These are phyloP conservation scores for Botia kubotai DNA, from an alignment of 2,797 vertebrate species.

Conservation along the genomic window DNA sequence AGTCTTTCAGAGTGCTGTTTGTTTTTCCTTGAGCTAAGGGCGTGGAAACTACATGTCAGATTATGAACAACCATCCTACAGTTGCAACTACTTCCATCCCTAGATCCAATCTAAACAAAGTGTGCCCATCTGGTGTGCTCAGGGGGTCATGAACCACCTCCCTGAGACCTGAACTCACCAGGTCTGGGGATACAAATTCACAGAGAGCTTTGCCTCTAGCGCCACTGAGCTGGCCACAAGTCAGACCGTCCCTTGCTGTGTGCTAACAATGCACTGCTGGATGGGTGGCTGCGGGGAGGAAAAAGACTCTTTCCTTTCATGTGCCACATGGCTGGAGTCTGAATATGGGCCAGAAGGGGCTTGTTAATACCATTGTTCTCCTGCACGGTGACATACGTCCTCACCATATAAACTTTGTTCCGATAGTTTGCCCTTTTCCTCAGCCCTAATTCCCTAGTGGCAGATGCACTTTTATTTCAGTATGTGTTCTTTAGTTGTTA, in stretches of 20 bases:
- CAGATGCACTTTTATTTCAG: slow-evolving; percentile 84
- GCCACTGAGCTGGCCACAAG: slow-evolving; percentile 79
- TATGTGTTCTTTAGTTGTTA: slow-evolving; percentile 66
- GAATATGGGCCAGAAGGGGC: slow-evolving; percentile 84
- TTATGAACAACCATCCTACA: slow-evolving; percentile 46
- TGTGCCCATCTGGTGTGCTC: slow-evolving; percentile 85
- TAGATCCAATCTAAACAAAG: slow-evolving; percentile 83
- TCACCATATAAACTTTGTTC: slow-evolving; percentile 80
- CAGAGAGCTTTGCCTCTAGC: slow-evolving; percentile 78
- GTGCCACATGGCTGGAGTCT: slow-evolving; percentile 86
- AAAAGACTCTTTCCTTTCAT: slow-evolving; percentile 81
- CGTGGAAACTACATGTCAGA: slow-evolving; percentile 32
- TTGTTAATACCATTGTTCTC: slow-evolving; percentile 84
- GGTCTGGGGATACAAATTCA: slow-evolving; percentile 61
- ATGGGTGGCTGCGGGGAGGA: slow-evolving; percentile 69
- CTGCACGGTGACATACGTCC: slow-evolving; percentile 74
- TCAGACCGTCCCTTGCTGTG: slow-evolving; percentile 85
- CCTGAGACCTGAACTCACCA: slow-evolving; percentile 75
- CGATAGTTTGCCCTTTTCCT: slow-evolving; percentile 65
- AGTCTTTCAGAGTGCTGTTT: slow-evolving; percentile 19
- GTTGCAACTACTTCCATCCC: slow-evolving; percentile 64
- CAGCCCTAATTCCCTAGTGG: slow-evolving; percentile 72
- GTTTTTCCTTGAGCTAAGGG: slow-evolving; percentile 34
- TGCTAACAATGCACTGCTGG: slow-evolving; percentile 84
- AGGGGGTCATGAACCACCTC: slow-evolving; percentile 69